Conservation (phyloP, 2,888 invertebrate genomes). For the Elgonia sp. region DNA sequence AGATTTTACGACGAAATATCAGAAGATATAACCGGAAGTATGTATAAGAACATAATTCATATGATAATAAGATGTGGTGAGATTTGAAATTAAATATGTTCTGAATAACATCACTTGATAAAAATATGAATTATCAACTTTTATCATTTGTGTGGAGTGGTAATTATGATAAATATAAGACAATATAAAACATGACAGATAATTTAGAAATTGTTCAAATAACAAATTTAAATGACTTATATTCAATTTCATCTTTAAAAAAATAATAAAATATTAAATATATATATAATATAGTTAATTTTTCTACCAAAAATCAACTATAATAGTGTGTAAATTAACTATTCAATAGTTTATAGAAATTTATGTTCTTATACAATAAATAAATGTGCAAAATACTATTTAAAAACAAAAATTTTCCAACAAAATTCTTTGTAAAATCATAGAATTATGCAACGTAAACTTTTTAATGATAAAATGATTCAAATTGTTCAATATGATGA, state of each 20-base stretch:
- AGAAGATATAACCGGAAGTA: slow-evolving; percentile 29
- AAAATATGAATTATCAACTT: not conserved
- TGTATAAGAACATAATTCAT: slow-evolving; percentile 15
- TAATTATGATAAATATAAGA: slow-evolving; percentile 18
- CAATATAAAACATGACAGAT: slow-evolving; percentile 14
- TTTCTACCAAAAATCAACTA: too few relatives aligned
- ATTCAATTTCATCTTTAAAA: too few relatives aligned
- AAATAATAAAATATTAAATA: too few relatives aligned
- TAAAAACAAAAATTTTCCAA: not conserved
- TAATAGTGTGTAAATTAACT: too few relatives aligned
- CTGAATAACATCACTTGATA: slow-evolving; percentile 5
- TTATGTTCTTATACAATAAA: not conserved
- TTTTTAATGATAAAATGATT: slow-evolving; percentile 18
- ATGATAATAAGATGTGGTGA: slow-evolving; percentile 39
- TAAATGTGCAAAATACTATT: not conserved
- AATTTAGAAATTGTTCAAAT: too few relatives aligned
- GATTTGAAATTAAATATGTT: slow-evolving; percentile 9
- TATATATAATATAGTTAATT: too few relatives aligned
- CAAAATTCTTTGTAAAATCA: slow-evolving; percentile 7
- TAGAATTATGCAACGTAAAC: slow-evolving; percentile 64
- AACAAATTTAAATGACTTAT: too few relatives aligned
- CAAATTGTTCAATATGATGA: too few relatives aligned
- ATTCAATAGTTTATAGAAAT: too few relatives aligned
- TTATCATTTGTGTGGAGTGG: not conserved
- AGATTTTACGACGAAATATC: not conserved